Evolutionary conservation across 2,113 vertebrate species (phyloP).

Genomic region (Salminus brasiliensis): DNA sequence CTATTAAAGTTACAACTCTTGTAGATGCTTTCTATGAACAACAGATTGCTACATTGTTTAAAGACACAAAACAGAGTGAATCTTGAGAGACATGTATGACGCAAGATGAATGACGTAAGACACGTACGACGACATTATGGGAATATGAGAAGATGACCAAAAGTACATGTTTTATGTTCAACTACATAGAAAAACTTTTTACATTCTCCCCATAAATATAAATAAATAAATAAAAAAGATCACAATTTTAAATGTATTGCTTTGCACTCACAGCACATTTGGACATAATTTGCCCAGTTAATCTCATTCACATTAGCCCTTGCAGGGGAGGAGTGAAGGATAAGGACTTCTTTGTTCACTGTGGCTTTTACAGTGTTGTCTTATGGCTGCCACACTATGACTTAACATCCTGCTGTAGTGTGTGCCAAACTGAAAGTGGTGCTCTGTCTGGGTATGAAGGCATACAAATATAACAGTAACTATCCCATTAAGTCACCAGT

Average conservation of each 20-base stretch:
- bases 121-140: too few relatives aligned
- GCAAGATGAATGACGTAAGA: too few relatives aligned
- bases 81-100: too few relatives aligned
- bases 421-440: slow-evolving; percentile 48
- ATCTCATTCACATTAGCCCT: neutral
- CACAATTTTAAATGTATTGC: neutral
- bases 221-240: too few relatives aligned
- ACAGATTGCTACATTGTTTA: neutral
- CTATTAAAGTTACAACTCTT: neutral
- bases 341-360: slow-evolving; percentile 60
- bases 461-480: slow-evolving; percentile 1
- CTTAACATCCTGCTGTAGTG: slow-evolving; percentile 53
- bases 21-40: neutral
- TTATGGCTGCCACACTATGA: slow-evolving; percentile 46
- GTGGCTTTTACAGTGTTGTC: slow-evolving; percentile 29
- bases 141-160: too few relatives aligned
- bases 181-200: too few relatives aligned
- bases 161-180: too few relatives aligned
- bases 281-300: neutral
- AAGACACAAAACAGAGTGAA: too few relatives aligned
- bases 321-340: slow-evolving; percentile 33
- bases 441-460: slow-evolving; percentile 24
- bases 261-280: neutral
- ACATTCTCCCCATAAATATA: too few relatives aligned
- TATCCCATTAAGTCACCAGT: neutral